These are phyloP conservation scores for Microctenopoma steveboyesi DNA, from an alignment of 2,797 vertebrate species.

Conservation along the genomic window DNA sequence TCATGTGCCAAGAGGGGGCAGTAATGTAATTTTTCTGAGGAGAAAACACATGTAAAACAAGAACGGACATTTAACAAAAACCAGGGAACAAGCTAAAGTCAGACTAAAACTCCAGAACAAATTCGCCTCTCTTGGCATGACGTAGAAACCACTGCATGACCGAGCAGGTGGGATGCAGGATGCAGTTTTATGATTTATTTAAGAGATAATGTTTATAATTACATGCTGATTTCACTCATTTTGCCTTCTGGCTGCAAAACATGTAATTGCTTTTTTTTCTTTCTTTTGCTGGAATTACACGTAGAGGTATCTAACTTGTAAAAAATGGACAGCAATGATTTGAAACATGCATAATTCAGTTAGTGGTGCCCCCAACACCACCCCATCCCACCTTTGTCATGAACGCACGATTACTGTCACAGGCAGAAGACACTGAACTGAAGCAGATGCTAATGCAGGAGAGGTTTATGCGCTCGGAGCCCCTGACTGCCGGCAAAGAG, in stretches of 20 bases:
- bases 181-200: too few species aligned
- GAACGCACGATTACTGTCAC: constrained; percentile 45
- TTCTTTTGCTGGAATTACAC: too few species aligned
- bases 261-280: too few species aligned
- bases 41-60: constrained; percentile 12
- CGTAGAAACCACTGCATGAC: background rate
- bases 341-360: too few species aligned
- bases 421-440: constrained; percentile 35
- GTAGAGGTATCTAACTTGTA: too few species aligned
- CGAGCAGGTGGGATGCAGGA: too few species aligned
- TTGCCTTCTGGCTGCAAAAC: too few species aligned
- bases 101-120: constrained; percentile 50
- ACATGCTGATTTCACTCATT: too few species aligned
- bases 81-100: constrained; percentile 17
- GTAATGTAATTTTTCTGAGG: constrained; percentile 49
- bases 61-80: constrained; percentile 13
- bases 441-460: constrained; percentile 27
- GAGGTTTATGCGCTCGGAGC: constrained; percentile 31
- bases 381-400: constrained; percentile 16
- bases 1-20: constrained; percentile 73
- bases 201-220: too few species aligned
- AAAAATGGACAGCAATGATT: too few species aligned
- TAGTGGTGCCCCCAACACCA: too few species aligned
- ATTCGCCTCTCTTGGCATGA: constrained; percentile 9
- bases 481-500: constrained; percentile 24